A percentile compares a stretch with the other conserved stretches of the same genome.
phyloP scores from a whole-genome alignment of 2,888 invertebrate species.

The Tetragonisca angustula region DNA sequence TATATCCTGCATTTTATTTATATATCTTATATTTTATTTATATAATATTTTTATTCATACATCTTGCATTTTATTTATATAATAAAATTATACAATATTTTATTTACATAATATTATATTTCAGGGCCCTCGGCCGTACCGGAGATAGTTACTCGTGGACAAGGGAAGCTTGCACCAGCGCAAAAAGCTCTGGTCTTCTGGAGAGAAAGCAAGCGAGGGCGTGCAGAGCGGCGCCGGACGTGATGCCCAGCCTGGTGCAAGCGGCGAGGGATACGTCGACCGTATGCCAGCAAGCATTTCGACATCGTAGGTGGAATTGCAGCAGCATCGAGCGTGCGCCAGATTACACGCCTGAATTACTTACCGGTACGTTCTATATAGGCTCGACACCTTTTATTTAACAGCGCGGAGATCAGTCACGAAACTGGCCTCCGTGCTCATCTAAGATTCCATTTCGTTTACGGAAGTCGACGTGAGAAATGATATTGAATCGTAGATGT shows the following conservation, averaged over 20 bases:
- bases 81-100: too few species aligned
- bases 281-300: constrained; percentile 90
- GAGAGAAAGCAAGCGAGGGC: constrained; percentile 88
- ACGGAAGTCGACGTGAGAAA: neutral
- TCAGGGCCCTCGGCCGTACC: constrained; percentile 79
- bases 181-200: constrained; percentile 85
- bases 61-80: too few species aligned
- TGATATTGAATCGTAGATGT: neutral
- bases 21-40: too few species aligned
- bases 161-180: constrained; percentile 79
- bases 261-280: constrained; percentile 89
- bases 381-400: neutral
- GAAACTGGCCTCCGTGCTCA: neutral
- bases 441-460: constrained; percentile 3
- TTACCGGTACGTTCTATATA: constrained; percentile 87
- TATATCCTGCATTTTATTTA: too few species aligned
- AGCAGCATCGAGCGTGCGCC: constrained; percentile 90
- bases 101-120: neutral
- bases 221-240: constrained; percentile 88
- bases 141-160: constrained; percentile 79
- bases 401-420: too few species aligned
- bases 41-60: too few species aligned
- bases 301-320: constrained; percentile 93
- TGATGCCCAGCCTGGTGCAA: constrained; percentile 91
- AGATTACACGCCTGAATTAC: constrained; percentile 90